phyloP scores from a whole-genome alignment of 2,797 vertebrate species.

The Calcarius lapponicus region DNA sequence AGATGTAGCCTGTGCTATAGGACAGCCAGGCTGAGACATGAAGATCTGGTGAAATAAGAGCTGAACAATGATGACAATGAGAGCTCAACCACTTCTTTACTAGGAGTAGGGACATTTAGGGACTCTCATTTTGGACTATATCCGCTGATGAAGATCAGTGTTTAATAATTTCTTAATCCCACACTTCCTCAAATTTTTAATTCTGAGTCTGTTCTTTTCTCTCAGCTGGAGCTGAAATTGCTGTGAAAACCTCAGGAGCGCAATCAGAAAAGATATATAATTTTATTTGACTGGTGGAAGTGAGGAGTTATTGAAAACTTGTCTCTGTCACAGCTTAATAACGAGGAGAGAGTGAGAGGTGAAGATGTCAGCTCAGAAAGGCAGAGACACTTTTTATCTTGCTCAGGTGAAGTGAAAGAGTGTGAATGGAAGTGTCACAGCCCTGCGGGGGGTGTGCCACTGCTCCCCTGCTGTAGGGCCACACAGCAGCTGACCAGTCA shows the following conservation, averaged over 20 bases:
- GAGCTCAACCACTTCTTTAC: not conserved
- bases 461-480: rapidly evolving
- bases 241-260: not conserved
- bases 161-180: not conserved
- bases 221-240: not conserved
- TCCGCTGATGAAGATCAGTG: not conserved
- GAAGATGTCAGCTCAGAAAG: not conserved
- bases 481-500: rapidly evolving
- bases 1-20: not conserved
- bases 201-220: not conserved
- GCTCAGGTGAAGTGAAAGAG: not conserved
- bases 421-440: not conserved
- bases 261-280: not conserved
- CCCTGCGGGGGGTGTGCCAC: not conserved
- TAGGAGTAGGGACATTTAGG: not conserved
- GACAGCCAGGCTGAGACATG: not conserved
- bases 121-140: not conserved
- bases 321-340: not conserved
- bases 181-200: not conserved
- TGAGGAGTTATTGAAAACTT: not conserved
- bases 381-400: not conserved
- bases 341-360: not conserved
- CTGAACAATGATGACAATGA: not conserved
- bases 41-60: not conserved
- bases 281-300: not conserved